Evolutionary conservation across 2,113 vertebrate genomes (phyloP).

Genomic region (Poeciliopsis occidentalis): DNA sequence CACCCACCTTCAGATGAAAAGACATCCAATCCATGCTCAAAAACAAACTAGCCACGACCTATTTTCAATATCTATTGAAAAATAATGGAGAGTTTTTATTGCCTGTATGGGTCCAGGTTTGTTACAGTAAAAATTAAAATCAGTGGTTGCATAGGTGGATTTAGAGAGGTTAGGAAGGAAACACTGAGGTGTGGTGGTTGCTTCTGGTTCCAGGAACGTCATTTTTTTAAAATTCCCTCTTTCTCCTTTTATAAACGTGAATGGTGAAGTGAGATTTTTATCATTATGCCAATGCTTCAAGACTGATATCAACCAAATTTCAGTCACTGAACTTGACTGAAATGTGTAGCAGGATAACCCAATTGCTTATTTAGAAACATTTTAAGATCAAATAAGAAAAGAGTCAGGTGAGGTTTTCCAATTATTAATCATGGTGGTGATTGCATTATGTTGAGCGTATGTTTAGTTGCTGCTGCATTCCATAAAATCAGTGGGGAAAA

Average conservation of each 20-base stretch:
- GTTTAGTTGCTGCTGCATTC: background rate
- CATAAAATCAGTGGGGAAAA: background rate
- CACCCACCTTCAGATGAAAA: background rate
- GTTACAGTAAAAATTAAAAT: slow-evolving; percentile 46
- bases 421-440: no score
- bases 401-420: background rate
- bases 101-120: slow-evolving; percentile 37
- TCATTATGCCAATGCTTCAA: no score
- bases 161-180: slow-evolving; percentile 50
- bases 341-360: no score
- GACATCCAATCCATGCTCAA: background rate
- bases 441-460: no score
- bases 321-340: no score
- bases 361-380: background rate
- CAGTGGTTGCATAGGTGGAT: slow-evolving; percentile 74
- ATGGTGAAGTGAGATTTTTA: no score
- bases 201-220: slow-evolving; percentile 59
- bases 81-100: slow-evolving; percentile 54
- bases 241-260: slow-evolving; percentile 32
- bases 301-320: no score
- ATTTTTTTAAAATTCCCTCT: slow-evolving; percentile 42
- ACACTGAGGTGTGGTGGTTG: slow-evolving; percentile 67
- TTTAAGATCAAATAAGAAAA: background rate
- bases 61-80: slow-evolving; percentile 55
- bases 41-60: background rate